Evolutionary conservation across 2,113 vertebrate genomes (phyloP).

Genomic region (Catharus minimus): DNA sequence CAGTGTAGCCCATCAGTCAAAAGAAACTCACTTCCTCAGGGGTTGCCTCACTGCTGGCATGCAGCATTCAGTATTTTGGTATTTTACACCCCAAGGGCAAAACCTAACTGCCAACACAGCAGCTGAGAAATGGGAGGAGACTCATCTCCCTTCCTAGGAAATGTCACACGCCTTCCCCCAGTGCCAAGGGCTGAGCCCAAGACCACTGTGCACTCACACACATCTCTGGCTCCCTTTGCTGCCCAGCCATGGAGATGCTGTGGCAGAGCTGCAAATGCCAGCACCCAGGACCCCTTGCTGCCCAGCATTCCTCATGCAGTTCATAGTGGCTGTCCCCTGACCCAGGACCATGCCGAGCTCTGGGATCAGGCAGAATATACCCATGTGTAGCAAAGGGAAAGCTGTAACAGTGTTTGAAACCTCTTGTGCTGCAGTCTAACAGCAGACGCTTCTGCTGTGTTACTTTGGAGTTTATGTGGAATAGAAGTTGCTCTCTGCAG

Average conservation of each 20-base stretch:
- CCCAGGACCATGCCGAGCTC: fast-evolving
- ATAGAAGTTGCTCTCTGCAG: background rate
- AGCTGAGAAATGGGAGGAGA: background rate
- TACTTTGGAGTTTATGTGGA: background rate
- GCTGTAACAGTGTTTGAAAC: background rate
- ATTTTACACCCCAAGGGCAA: background rate
- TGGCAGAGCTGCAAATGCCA: background rate
- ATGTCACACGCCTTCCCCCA: fast-evolving
- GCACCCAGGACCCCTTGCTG: background rate
- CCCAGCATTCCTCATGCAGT: fast-evolving
- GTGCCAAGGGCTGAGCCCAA: background rate
- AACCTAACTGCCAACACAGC: background rate
- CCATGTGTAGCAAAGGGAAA: background rate
- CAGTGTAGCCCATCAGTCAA: background rate
- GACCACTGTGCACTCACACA: background rate
- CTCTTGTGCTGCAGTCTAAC: background rate
- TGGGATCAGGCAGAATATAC: background rate
- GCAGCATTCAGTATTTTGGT: background rate
- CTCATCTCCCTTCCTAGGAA: background rate
- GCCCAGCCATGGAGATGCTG: fast-evolving
- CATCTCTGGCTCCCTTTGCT: background rate
- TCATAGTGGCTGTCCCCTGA: background rate
- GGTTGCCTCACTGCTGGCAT: background rate
- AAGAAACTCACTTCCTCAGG: background rate
- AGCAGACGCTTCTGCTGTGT: background rate